Conservation (phyloP, 2,888 invertebrate species). For the Sycophila texana region DNA sequence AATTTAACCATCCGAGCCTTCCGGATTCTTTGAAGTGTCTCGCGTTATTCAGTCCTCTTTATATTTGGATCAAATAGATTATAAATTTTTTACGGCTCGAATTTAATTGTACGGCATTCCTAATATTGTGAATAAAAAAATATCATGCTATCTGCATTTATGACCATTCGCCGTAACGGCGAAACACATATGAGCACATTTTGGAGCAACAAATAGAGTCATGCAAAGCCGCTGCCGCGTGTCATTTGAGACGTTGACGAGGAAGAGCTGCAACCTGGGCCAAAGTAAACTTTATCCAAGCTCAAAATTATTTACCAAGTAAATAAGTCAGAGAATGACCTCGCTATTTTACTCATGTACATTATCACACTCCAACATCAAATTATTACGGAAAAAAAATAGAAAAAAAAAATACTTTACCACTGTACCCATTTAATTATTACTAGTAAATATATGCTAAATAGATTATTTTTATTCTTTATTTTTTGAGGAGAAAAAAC, state of each 20-base stretch:
- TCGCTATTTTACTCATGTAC: neutral
- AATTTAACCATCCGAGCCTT: neutral
- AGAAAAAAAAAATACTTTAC: neutral
- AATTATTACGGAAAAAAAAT: neutral
- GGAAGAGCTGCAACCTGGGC: conserved; percentile 44
- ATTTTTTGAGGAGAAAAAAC: no score
- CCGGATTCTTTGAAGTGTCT: neutral
- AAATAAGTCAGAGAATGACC: conserved; percentile 9
- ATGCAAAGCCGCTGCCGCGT: neutral
- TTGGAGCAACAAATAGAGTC: conserved; percentile 23
- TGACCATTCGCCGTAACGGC: neutral
- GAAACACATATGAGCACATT: neutral
- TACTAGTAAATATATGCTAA: no score
- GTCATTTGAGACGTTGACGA: conserved; percentile 22
- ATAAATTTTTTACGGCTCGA: neutral
- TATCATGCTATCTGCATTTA: conserved; percentile 13
- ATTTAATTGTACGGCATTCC: neutral
- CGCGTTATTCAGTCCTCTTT: neutral
- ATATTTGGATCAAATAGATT: neutral
- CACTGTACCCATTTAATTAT: no score
- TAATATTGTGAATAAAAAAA: neutral
- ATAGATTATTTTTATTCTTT: no score
- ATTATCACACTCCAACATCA: no score
- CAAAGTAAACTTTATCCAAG: conserved; percentile 55
- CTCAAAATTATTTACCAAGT: conserved; percentile 40